Evolutionary conservation across 2,888 invertebrate genomes (phyloP).

Genomic region (Herminia tarsipennalis): DNA sequence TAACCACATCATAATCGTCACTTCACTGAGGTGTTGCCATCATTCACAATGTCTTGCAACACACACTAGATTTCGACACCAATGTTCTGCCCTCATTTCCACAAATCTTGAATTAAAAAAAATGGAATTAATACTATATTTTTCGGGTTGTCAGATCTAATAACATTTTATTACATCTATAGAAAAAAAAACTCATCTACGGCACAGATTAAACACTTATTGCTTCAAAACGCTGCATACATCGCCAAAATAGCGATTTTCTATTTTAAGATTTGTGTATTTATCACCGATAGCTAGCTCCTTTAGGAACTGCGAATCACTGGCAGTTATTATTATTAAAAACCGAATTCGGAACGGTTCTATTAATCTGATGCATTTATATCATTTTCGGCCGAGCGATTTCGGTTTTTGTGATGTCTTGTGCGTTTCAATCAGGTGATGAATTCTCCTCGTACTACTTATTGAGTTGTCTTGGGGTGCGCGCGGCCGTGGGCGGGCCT

Average conservation of each 20-base stretch:
- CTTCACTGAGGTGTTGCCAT: constrained; percentile 36
- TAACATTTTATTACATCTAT: constrained; percentile 30
- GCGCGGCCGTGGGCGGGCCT: neutral
- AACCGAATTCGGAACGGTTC: neutral
- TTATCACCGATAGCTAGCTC: neutral
- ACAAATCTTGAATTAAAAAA: constrained; percentile 18
- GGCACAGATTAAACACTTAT: constrained; percentile 1
- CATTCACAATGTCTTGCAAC: constrained; percentile 35
- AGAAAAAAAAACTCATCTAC: constrained; percentile 19
- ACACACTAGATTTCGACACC: constrained; percentile 15
- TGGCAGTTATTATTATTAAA: neutral
- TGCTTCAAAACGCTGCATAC: neutral
- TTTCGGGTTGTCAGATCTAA: constrained; percentile 28
- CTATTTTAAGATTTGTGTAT: constrained; percentile 2
- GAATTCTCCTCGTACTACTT: no score
- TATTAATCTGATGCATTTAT: constrained; percentile 9
- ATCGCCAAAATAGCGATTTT: constrained; percentile 2
- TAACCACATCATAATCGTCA: constrained; percentile 30
- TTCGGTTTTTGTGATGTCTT: no score
- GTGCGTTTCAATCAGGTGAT: no score
- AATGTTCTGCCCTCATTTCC: constrained; percentile 9
- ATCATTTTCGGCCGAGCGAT: no score
- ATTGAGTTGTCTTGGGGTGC: neutral
- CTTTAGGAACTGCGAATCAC: neutral
- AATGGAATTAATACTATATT: constrained; percentile 20